Conservation (phyloP, 2,888 invertebrate genomes). For the Eristalis arbustorum region DNA sequence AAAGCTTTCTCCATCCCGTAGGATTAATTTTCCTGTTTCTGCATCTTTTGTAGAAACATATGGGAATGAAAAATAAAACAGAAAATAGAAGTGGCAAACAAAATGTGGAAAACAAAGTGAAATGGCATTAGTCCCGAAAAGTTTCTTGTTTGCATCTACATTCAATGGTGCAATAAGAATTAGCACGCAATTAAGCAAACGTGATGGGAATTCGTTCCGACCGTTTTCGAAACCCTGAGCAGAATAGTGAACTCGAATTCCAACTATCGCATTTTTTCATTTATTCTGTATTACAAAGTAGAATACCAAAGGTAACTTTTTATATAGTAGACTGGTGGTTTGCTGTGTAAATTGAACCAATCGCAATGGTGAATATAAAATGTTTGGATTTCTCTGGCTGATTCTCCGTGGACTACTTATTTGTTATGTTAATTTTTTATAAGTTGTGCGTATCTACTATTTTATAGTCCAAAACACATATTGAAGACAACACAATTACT, state of each 20-base stretch:
- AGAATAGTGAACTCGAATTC: neutral
- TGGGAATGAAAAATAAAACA: constrained; percentile 12
- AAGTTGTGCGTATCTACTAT: too few species aligned
- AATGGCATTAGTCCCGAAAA: constrained; percentile 51
- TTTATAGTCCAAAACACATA: too few species aligned
- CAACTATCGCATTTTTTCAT: neutral
- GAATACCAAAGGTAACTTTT: neutral
- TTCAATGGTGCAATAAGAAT: constrained; percentile 57
- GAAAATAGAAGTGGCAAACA: constrained; percentile 29
- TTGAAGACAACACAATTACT: too few species aligned
- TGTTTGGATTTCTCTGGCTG: neutral
- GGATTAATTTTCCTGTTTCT: constrained; percentile 3
- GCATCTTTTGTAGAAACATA: constrained; percentile 9
- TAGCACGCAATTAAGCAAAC: constrained; percentile 62
- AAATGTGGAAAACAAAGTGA: constrained; percentile 40
- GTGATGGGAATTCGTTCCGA: constrained; percentile 43
- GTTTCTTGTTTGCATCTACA: constrained; percentile 50
- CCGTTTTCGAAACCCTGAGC: neutral
- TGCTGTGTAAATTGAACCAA: neutral
- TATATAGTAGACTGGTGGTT: neutral
- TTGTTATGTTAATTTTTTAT: neutral
- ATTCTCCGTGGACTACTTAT: too few species aligned
- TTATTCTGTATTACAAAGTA: neutral
- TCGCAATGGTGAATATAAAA: neutral
- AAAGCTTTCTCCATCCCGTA: neutral